Conservation (phyloP, 2,888 invertebrate species). For the Idaea dimidiata region DNA sequence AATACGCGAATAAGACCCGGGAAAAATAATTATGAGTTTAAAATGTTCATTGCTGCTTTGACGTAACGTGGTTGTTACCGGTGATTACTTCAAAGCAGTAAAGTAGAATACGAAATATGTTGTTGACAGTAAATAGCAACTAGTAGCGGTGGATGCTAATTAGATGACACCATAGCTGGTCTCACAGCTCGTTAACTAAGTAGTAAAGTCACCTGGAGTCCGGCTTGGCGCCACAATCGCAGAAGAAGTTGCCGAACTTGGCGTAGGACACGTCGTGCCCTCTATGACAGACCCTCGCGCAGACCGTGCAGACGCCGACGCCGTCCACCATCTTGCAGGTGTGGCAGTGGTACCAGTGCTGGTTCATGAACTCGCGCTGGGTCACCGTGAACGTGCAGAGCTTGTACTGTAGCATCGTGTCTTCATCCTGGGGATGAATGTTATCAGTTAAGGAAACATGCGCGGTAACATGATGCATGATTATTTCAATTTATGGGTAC, state of each 20-base stretch:
- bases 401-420: slow-evolving; percentile 91
- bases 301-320: slow-evolving; percentile 98
- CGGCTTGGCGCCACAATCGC: slow-evolving; percentile 98
- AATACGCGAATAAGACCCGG: too few species aligned
- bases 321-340: slow-evolving; percentile 99
- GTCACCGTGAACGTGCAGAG: slow-evolving; percentile 98
- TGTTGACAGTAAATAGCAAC: neutral
- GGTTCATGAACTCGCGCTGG: slow-evolving; percentile 98
- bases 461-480: too few species aligned
- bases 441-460: too few species aligned
- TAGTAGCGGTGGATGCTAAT: too few species aligned
- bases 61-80: too few species aligned
- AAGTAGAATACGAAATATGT: too few species aligned
- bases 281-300: slow-evolving; percentile 97
- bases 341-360: slow-evolving; percentile 99
- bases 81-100: too few species aligned
- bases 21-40: too few species aligned
- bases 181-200: too few species aligned
- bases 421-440: slow-evolving; percentile 84
- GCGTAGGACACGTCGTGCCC: slow-evolving; percentile 98
- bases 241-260: slow-evolving; percentile 99
- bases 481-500: too few species aligned
- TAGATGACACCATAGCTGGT: too few species aligned
- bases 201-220: slow-evolving; percentile 76
- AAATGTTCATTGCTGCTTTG: too few species aligned